Evolutionary conservation across 1,140 invertebrate genomes (phyloP).

Genomic region (Tigriopus japonicus): DNA sequence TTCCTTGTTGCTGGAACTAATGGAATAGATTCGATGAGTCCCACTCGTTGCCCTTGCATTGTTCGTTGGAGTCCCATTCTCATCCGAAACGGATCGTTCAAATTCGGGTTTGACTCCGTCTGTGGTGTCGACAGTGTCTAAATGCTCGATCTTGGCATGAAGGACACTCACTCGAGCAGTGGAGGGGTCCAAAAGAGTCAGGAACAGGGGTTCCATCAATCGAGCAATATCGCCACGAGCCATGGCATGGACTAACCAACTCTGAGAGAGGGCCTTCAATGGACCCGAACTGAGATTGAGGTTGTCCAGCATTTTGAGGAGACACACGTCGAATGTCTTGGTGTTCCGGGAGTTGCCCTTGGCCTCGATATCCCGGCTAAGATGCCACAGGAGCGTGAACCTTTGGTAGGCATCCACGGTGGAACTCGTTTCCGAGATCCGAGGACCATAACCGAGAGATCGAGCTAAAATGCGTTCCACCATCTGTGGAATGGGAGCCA

Average conservation of each 20-base stretch:
- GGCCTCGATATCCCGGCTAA: slow-evolving; percentile 21
- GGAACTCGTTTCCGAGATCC: not conserved
- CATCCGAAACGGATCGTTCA: too few relatives aligned
- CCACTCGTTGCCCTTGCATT: too few relatives aligned
- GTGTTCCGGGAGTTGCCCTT: slow-evolving; percentile 31
- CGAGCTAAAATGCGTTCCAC: too few relatives aligned
- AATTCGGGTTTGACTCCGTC: slow-evolving; percentile 21
- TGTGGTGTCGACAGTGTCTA: slow-evolving; percentile 18
- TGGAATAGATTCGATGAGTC: slow-evolving; percentile 50
- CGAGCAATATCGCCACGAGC: slow-evolving; percentile 53
- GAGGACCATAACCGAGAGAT: not conserved
- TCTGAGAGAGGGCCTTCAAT: slow-evolving; percentile 45
- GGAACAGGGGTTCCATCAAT: slow-evolving; percentile 55
- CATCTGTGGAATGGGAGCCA: slow-evolving; percentile 32
- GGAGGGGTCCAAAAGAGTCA: slow-evolving; percentile 54
- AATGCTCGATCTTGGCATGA: slow-evolving; percentile 49
- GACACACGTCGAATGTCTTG: slow-evolving; percentile 32
- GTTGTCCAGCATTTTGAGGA: slow-evolving; percentile 57
- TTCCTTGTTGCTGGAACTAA: slow-evolving; percentile 65
- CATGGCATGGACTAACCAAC: slow-evolving; percentile 49
- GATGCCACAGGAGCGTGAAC: slow-evolving; percentile 13
- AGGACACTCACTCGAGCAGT: slow-evolving; percentile 67
- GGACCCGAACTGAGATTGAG: slow-evolving; percentile 33
- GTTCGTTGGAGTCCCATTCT: too few relatives aligned
- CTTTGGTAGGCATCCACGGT: slow-evolving; percentile 8